These are phyloP conservation scores for Heliocidaris erythrogramma DNA, from an alignment of 35 echinoderm and acorn worm species.

Conservation along the genomic window DNA sequence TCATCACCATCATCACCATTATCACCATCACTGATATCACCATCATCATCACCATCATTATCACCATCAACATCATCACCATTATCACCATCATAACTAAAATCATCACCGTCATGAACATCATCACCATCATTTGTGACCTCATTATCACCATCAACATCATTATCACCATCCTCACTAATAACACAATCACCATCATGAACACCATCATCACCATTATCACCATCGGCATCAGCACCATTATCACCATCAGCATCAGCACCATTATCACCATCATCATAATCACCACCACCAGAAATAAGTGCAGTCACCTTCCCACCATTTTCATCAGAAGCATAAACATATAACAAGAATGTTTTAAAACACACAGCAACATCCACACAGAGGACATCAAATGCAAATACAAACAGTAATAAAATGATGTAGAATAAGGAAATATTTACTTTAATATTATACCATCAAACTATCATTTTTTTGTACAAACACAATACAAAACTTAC, in stretches of 20 bases:
- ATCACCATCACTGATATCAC: neutral
- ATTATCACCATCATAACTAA: neutral
- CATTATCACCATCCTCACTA: neutral
- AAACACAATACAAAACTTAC: conserved; percentile 13
- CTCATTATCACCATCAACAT: neutral
- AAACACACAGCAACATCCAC: too few species aligned
- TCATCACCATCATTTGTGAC: neutral
- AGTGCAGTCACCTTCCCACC: too few species aligned
- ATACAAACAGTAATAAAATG: neutral
- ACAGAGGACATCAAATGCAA: too few species aligned
- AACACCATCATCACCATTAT: neutral
- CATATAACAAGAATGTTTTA: too few species aligned
- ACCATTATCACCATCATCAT: neutral
- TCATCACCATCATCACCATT: neutral
- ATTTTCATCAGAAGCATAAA: too few species aligned
- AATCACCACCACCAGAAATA: neutral
- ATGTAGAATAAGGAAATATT: conserved; percentile 23
- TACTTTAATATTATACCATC: neutral
- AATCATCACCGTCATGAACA: neutral
- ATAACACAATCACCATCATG: neutral
- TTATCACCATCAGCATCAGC: neutral
- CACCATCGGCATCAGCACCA: neutral
- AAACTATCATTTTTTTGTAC: conserved; percentile 28
- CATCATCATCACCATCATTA: neutral
- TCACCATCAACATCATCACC: neutral